Evolutionary conservation across 2,888 invertebrate genomes (phyloP), one percentile per base, ranked within the genome.

Genomic region (Conchocele bisecta): DNA sequence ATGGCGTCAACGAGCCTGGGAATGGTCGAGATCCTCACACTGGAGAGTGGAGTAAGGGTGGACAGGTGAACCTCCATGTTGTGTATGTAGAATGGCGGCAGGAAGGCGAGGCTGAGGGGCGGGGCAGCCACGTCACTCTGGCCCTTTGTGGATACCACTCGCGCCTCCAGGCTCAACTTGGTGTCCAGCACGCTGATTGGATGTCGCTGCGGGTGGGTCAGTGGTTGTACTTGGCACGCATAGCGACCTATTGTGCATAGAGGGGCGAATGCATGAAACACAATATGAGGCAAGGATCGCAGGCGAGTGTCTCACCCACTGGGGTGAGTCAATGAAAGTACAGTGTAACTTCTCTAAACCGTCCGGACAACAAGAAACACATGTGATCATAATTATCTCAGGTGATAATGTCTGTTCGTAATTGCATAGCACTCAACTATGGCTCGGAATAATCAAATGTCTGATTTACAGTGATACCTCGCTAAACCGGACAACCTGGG

Each of bases 31-130:
- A 90, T 67, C 41, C 86, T 69, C 31, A 90, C 69, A 29, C 76
- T 81, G 2, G 83, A 83, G 5, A 82, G 57, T 5, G 88, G 85
- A 9, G 82, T 70, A 4, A 84, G 48, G 29, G 87, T 89, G 5
- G 86, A 86, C 22, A 90, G 72, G 50, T 83, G 80, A 7, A 90
- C 57, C 63, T 89, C 89, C 2, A 81, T 37, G 48, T 85, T 86
- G 72, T 86, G 86, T 17, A 89, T 75, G 61, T 84, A 81, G 74
- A 89, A 88, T 22, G 88, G 85, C 17, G 90, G 90, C 28, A 86
- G 60, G 67, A 89, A 87, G 20, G 84, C 82, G 33, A 90, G 69
- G 15, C 58, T 69, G 24, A 84, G 39, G 1, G 75, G 67, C 5
- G 56, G 48, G 6, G 88, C 80, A n/a, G 50, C 50, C 20, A 89